Evolutionary conservation across 2,888 invertebrate species (phyloP), one percentile per base, ranked within the genome.

Genomic region (Synergus itoensis): DNA sequence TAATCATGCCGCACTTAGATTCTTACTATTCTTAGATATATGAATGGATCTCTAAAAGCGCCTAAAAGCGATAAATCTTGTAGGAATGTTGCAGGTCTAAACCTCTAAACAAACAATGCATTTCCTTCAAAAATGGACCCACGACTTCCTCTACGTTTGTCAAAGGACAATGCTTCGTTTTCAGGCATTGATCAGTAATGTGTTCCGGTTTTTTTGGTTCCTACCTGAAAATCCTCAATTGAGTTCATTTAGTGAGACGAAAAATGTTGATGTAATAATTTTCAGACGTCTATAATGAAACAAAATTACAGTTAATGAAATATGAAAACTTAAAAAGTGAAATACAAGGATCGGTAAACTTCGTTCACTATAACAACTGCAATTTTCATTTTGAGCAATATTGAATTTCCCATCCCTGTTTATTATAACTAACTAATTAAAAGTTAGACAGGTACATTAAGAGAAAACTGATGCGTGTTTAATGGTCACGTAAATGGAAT

Each of bases 111-210:
- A 73, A 73, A 73, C 73, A 73, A 73, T 73, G 48, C 3, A 57
- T 36, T 73, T 73, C 53, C 73, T 73, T 36, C 16, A 16, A 73
- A 62, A 62, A 28, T 28, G 16, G 28, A 69, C 45, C 48, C 69
- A 21, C 21, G 28, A 62, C 4, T 62, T 62, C n/a, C 73, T n/a
- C n/a, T 73, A 53, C 36, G 36, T 57, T 28, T 36, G 7, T 28
- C n/a, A 40, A 36, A 21, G 67, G 28, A 73, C 73, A 73, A 73
- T 53, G 73, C 53, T 36, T 73, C 73, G 53, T 73, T 73, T 73
- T n/a, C 9, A 12, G 36, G 53, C 18, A 73, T 73, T 73, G 73
- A 73, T 73, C 73, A 73, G 73, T 21, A 28, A 69, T 69, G 28
- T 8, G 45, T 45, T 48, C 28, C 69, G 48, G 12, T 69, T 69